Evolutionary conservation across 2,113 vertebrate genomes (phyloP).

Genomic region (Bos taurus): ARS-UCD2.0 NC_037349.1:54244001-54244500

Average conservation of each 20-base stretch:
- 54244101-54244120: background rate
- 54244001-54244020: rapidly evolving
- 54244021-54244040: background rate
- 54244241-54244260: background rate
- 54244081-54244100: background rate
- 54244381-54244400: background rate
- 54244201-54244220: background rate
- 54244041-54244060: background rate
- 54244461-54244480: background rate
- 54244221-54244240: background rate
- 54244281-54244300: background rate
- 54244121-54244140: background rate
- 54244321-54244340: background rate
- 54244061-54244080: background rate
- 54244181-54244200: background rate
- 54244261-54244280: background rate
- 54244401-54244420: background rate
- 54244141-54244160: background rate
- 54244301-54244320: background rate
- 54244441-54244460: background rate
- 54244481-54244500: background rate
- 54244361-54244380: background rate
- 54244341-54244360: background rate
- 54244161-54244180: background rate
- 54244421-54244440: background rate